Base-by-base conservation (phyloP, 2,113 vertebrate genomes). In the Rhinolophus sinicus region DNA sequence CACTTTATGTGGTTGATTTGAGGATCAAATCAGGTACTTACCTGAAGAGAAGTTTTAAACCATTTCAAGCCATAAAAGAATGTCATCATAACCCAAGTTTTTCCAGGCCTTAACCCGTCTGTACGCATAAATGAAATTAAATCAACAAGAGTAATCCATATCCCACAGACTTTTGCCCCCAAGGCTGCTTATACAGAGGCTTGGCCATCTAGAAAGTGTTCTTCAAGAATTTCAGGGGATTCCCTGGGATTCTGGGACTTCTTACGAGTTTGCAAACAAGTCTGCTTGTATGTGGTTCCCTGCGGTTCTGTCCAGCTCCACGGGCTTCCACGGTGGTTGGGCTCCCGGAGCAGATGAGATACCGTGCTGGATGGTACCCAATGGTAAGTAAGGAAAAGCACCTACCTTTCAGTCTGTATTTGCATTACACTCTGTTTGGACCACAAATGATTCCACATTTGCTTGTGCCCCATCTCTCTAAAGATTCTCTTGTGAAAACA, bases 91-190 rank as follows among this genome's bases (percentile, higher is more conserved):
- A 56, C 54, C 26, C 56, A n/a, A 15, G 38, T 77, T 56, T 88
- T 90, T 70, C 44, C 22, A 47, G 40, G 28, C 4, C 73, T 83
- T 67, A 50, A 50, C 38, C 40, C 56, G 10, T 86, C 90, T 80
- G 5, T 84, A 80, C 64, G 69, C 70, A 62, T 33, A 83, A 64
- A 60, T 86, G 47, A 94, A 87, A 78, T 21, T 24, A 60, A 73
- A 96, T 90, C 47, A 90, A 38, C n/a, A 60, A 13, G 30, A 72
- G 62, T 62, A 73, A 85, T 75, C 19, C 81, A 93, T 18, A 95
- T 47, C 93, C 82, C 62, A 35, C 1, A 50, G 86, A 73, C 64
- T 62, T 94, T 87, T 47, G 44, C 24, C 64, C 64, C 56, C 33
- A 60, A 44, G 56, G 24, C 73, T 75, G 38, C 67, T 92, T 86